These are phyloP conservation scores for Pteria penguin DNA, from an alignment of 2,888 invertebrate species.

Conservation along the genomic window DNA sequence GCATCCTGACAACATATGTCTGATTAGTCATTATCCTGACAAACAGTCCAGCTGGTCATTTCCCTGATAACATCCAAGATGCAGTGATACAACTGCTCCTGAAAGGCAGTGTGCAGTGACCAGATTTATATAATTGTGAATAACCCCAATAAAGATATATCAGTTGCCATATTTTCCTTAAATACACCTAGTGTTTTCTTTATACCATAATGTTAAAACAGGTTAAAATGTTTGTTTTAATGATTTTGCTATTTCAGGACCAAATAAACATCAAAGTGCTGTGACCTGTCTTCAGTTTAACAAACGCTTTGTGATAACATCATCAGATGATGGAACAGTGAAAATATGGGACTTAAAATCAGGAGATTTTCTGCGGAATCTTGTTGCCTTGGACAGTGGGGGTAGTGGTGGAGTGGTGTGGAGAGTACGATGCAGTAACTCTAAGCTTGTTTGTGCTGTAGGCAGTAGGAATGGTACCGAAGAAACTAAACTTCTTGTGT, in stretches of 20 bases:
- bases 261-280: slow-evolving; percentile 97
- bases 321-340: slow-evolving; percentile 99
- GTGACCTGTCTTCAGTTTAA: slow-evolving; percentile 97
- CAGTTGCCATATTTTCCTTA: too few species aligned
- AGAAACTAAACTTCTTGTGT: slow-evolving; percentile 97
- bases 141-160: too few species aligned
- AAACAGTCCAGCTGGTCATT: too few species aligned
- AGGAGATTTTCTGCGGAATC: slow-evolving; percentile 95
- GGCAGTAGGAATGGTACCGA: slow-evolving; percentile 99
- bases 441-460: slow-evolving; percentile 98
- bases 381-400: slow-evolving; percentile 95
- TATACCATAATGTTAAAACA: too few species aligned
- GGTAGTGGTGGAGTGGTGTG: slow-evolving; percentile 99
- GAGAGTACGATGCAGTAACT: slow-evolving; percentile 96
- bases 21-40: too few species aligned
- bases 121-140: too few species aligned
- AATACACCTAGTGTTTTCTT: too few species aligned
- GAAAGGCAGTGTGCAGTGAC: too few species aligned
- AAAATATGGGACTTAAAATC: slow-evolving; percentile 99
- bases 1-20: too few species aligned
- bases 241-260: slow-evolving; percentile 83
- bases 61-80: too few species aligned
- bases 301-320: slow-evolving; percentile 98
- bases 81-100: too few species aligned
- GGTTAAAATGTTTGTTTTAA: too few species aligned